Evolutionary conservation across 2,113 vertebrate genomes (phyloP), one percentile per base, ranked within the genome.

Genomic region (Montifringilla adamsi): DNA sequence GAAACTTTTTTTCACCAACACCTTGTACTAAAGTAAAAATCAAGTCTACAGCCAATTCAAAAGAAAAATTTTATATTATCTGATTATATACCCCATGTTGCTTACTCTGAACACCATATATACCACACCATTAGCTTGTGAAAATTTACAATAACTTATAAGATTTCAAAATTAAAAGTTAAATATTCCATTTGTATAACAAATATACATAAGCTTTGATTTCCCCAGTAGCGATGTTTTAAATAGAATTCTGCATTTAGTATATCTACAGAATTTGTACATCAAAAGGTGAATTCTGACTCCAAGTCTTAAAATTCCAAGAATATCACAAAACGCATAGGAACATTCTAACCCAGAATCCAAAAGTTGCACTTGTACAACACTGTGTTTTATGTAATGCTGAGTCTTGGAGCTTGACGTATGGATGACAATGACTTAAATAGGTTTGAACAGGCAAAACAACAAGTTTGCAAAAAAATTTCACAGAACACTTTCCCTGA

Each of bases 31-130:
- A 85, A 62, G 23, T 6, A 81, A 89, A 79, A 89, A 30, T 10
- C 0, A 81, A 44, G 6, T 59, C 73, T 26, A 44, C 10, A 81
- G 46, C 2, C 12, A 62, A 66, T 55, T 88, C 1, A 21, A 62
- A 76, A 76, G 0, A 60, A 28, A 41, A 1, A 0, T 19, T 77
- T 67, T 15, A 7, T 68, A 9, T 43, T 69, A 62, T 19, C 6
- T 1, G 2, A 5, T 46, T 81, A 62, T 7, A 84, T 37, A 86
- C 0, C 1, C 17, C 13, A 35, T 3, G 6, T 49, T 81, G 43
- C 39, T 66, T 50, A 84, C 15, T 37, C 14, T 77, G 27, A 84
- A 31, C 4, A 24, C 55, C 13, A 56, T 23, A 55, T 10, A 7
- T 6, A 31, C 21, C 39, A 67, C 15, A 39, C 2, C 3, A 24